Percentiles rank a stretch among this genome's conserved stretches.
These are phyloP conservation scores for Bergia puertoricense DNA, from an alignment of 92 coral and sea anemone genomes.

Conservation along the genomic window DNA sequence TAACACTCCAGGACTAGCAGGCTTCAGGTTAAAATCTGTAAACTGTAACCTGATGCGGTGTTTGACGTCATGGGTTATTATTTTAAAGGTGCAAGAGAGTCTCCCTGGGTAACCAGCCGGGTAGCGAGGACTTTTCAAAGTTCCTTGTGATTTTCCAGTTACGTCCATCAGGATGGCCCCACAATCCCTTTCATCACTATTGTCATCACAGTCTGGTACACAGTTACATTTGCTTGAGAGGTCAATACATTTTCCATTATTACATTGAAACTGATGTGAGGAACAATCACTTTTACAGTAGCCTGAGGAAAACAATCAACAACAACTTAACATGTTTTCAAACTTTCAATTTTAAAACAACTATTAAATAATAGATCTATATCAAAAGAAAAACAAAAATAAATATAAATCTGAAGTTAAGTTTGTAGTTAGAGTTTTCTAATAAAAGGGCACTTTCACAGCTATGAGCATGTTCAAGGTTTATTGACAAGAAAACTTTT, in stretches of 20 bases:
- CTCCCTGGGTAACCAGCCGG: not conserved
- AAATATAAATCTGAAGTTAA: too few species aligned
- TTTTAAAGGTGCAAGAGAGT: not conserved
- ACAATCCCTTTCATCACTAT: not conserved
- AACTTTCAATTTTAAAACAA: not conserved
- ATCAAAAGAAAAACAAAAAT: not conserved
- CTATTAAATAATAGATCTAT: not conserved
- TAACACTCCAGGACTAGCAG: too few species aligned
- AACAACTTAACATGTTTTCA: not conserved
- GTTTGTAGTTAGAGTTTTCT: too few species aligned
- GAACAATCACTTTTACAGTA: conserved; percentile 19
- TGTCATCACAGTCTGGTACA: not conserved
- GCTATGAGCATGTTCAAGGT: too few species aligned
- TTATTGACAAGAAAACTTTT: too few species aligned
- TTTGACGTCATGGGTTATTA: conserved; percentile 4
- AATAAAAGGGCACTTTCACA: too few species aligned
- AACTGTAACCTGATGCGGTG: conserved; percentile 35
- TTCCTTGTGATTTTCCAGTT: conserved; percentile 29
- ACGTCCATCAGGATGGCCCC: not conserved
- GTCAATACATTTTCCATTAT: conserved; percentile 21
- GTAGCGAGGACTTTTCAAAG: conserved; percentile 1
- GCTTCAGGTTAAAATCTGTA: too few species aligned
- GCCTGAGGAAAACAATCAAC: not conserved
- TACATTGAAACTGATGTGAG: conserved; percentile 12
- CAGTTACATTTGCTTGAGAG: conserved; percentile 5